phyloP scores from a whole-genome alignment of 2,888 invertebrate genomes.

The Ophion costatus region DNA sequence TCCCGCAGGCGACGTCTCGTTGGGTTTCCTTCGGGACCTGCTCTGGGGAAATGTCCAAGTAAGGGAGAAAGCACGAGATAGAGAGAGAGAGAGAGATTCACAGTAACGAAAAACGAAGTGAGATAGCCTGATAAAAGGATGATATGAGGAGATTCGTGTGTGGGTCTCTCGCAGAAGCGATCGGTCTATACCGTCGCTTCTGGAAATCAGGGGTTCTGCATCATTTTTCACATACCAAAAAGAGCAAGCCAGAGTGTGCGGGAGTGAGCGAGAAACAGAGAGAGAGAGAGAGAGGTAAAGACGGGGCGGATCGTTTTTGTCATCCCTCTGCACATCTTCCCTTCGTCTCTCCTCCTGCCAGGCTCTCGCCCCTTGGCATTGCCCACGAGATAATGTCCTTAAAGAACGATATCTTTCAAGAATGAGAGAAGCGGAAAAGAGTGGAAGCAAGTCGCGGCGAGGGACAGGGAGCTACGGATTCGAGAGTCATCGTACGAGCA shows the following conservation, averaged over 20 bases:
- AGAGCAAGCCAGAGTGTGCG: slow-evolving; percentile 15
- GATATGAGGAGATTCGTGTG: slow-evolving; percentile 38
- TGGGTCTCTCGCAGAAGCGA: slow-evolving; percentile 64
- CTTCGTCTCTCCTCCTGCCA: slow-evolving; percentile 44
- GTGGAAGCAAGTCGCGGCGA: slow-evolving; percentile 2
- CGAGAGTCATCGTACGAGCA: slow-evolving; percentile 54
- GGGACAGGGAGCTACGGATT: slow-evolving; percentile 45
- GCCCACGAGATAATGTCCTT: slow-evolving; percentile 82
- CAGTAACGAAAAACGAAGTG: slow-evolving; percentile 40
- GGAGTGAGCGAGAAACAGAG: slow-evolving; percentile 21
- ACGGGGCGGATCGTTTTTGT: slow-evolving; percentile 81
- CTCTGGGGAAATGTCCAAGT: slow-evolving; percentile 64
- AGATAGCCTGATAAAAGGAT: slow-evolving; percentile 37
- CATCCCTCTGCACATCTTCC: slow-evolving; percentile 69
- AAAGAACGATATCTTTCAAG: slow-evolving; percentile 81
- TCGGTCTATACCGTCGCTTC: slow-evolving; percentile 57
- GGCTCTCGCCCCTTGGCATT: slow-evolving; percentile 68
- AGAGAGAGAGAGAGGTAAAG: slow-evolving; percentile 20
- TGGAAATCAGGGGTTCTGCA: slow-evolving; percentile 81
- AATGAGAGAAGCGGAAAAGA: slow-evolving; percentile 49
- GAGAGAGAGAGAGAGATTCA: slow-evolving; percentile 8
- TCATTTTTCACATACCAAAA: slow-evolving; percentile 82
- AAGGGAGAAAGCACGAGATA: slow-evolving; percentile 3
- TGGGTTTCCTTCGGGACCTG: slow-evolving; percentile 79
- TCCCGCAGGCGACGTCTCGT: slow-evolving; percentile 64